Evolutionary conservation across 1,140 invertebrate species (phyloP), one percentile per base, ranked within the genome.

Genomic region (Aphaenogaster rudis): DNA sequence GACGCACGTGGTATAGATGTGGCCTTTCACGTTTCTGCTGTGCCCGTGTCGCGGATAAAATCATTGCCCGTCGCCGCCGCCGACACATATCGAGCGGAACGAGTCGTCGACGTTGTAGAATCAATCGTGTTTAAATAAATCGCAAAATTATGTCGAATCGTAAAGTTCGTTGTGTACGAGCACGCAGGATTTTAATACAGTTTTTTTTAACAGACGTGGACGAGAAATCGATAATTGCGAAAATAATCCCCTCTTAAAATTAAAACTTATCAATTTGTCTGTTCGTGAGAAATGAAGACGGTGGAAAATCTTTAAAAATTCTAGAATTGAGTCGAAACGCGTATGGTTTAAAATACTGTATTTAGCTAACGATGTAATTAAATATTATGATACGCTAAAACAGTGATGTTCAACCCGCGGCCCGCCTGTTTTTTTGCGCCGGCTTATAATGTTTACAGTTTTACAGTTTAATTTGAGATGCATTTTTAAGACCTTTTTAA

Each of bases 11-110:
- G 80, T 87, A 86, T 82, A 88, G 66, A 86, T 80, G 71, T 87
- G 78, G 88, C 92, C 92, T 92, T 92, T 92, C 92, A 92, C 91
- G 86, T 92, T 91, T 92, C 88, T 78, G 79, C 66, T 9, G 64
- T 21, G 13, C 59, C 45, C 45, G 52, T 64, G 54, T 36, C 66
- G 86, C 64, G 42, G 45, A 81, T 71, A 86, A 80, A 86, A 86
- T 81, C 52, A n/a, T 69, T 50, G 66, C 36, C 50, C 42, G 77
- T 78, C 71, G 39, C 8, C 21, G 42, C 15, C 11, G 28, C 50
- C n/a, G 52, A 45, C 63, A 57, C 54, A 11, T 50, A 74, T 66
- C 61, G 42, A 48, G 66, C 21, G 48, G 11, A 86, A 79, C 39
- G 48, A 78, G 33, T 42, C n/a, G 42, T 28, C 57, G 80, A 33